Conservation (phyloP, 2,888 invertebrate genomes). For the Diarsia rubi region DNA sequence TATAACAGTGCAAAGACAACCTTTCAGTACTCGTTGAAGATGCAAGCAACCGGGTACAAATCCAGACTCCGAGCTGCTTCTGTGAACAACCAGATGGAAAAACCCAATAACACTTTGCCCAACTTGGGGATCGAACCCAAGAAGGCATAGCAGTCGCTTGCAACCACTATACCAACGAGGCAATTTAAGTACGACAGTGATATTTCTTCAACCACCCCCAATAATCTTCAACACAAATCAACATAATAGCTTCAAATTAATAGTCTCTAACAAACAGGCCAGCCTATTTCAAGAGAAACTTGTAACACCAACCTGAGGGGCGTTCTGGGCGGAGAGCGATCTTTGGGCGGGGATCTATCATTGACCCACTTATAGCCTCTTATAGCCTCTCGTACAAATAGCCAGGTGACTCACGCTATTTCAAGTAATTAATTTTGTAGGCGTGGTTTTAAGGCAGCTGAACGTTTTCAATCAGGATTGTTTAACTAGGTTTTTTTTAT, state of each 20-base stretch:
- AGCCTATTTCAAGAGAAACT: constrained; percentile 69
- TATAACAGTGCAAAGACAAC: not conserved
- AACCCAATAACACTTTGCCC: no score
- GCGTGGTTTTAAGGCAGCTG: constrained; percentile 77
- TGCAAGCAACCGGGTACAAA: no score
- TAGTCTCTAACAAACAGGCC: constrained; percentile 60
- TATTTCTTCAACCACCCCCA: not conserved
- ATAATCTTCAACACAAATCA: not conserved
- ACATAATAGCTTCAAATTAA: constrained; percentile 58
- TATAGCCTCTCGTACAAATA: constrained; percentile 55
- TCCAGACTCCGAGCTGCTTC: no score
- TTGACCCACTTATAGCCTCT: constrained; percentile 68
- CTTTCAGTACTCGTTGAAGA: not conserved
- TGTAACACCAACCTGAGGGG: constrained; percentile 65
- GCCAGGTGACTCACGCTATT: constrained; percentile 75
- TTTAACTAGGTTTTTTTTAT: constrained; percentile 63
- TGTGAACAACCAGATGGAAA: no score
- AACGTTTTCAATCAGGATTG: constrained; percentile 70
- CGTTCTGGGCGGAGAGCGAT: constrained; percentile 73
- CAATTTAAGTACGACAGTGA: not conserved
- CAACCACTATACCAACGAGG: no score
- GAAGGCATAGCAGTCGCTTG: no score
- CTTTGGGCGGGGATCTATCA: constrained; percentile 73
- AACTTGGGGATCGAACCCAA: no score
- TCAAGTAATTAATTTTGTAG: constrained; percentile 74